A percentile compares a stretch with the other conserved stretches of the same genome.
phyloP scores from a whole-genome alignment of 2,113 vertebrate species.

The Megalops atlanticus region DNA sequence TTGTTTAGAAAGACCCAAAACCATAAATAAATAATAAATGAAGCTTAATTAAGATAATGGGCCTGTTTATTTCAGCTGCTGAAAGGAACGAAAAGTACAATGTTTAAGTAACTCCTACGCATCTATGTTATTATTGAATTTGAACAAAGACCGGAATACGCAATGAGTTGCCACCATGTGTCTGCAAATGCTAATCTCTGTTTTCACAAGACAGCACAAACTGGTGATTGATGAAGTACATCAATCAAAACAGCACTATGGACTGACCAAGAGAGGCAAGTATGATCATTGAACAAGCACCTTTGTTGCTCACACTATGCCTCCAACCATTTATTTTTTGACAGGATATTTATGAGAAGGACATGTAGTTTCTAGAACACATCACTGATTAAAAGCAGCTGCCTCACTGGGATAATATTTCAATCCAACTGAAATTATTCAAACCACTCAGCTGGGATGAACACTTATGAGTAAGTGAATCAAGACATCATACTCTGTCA shows the following conservation, averaged over 20 bases:
- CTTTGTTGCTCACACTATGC: background rate
- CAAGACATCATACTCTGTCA: background rate
- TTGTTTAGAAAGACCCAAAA: background rate
- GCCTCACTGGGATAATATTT: no score
- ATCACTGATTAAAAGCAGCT: background rate
- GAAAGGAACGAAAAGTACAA: no score
- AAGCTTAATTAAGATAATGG: background rate
- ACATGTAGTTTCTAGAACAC: no score
- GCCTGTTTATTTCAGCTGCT: background rate
- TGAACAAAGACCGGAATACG: no score
- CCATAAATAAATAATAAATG: background rate
- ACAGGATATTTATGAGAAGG: no score
- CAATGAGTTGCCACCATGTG: no score
- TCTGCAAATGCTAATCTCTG: no score
- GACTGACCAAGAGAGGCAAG: background rate
- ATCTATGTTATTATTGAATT: no score
- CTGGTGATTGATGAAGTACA: background rate
- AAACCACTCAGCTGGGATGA: background rate
- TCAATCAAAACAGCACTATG: background rate
- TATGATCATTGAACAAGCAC: background rate
- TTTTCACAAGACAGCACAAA: no score
- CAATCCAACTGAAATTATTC: background rate
- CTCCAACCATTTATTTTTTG: no score
- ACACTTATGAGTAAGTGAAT: background rate
- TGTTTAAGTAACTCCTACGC: no score